phyloP scores from a whole-genome alignment of 92 coral and sea anemone species.

The Epizoanthus ramosus region DNA sequence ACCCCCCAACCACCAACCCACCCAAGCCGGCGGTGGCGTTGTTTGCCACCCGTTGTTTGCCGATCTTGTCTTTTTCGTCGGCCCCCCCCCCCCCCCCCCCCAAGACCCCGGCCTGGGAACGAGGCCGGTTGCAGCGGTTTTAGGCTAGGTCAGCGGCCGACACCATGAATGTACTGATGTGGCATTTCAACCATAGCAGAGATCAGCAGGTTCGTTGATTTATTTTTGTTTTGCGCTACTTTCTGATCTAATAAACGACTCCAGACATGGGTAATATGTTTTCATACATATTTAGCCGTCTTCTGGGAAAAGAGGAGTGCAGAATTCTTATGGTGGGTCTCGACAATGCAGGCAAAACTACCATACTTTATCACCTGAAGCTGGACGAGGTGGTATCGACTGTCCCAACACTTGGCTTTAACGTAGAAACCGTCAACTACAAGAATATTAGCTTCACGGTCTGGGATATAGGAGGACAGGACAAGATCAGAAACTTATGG shows the following conservation, averaged over 20 bases:
- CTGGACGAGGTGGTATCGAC: slow-evolving; percentile 88
- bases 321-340: slow-evolving; percentile 96
- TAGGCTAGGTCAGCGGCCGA: slow-evolving; percentile 5
- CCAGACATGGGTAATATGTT: slow-evolving; percentile 77
- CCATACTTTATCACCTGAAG: slow-evolving; percentile 89
- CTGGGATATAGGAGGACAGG: slow-evolving; percentile 99
- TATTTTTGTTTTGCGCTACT: not conserved
- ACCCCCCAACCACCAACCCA: no score
- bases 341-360: slow-evolving; percentile 97
- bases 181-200: not conserved
- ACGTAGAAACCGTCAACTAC: slow-evolving; percentile 94
- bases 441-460: slow-evolving; percentile 96
- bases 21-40: no score
- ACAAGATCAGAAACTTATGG: slow-evolving; percentile 94
- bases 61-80: no score
- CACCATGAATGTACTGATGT: slow-evolving; percentile 38
- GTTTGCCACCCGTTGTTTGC: no score
- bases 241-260: not conserved
- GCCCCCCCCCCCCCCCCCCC: no score
- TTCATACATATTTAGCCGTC: slow-evolving; percentile 78
- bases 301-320: slow-evolving; percentile 91
- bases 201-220: not conserved
- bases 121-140: no score
- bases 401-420: slow-evolving; percentile 95
- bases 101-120: no score